Percentiles rank a stretch among this genome's conserved stretches.
Evolutionary conservation across 2,888 invertebrate species (phyloP).

Genomic region (Cephus sareptanus): DNA sequence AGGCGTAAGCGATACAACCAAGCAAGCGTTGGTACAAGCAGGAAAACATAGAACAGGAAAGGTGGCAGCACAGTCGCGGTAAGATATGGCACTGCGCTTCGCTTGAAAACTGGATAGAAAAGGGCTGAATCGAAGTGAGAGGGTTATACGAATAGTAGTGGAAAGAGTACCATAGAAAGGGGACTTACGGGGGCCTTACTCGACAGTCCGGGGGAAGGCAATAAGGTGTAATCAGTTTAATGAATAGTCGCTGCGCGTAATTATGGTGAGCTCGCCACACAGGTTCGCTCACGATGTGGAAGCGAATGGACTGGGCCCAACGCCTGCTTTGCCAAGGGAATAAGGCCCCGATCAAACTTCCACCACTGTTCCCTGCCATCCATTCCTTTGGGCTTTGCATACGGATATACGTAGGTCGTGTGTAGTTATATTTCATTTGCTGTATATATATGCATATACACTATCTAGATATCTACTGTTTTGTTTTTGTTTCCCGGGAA

Average conservation of each 20-base stretch:
- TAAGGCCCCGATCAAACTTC: background rate
- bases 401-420: background rate
- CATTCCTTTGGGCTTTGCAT: background rate
- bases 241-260: conserved; percentile 61
- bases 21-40: background rate
- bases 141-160: background rate
- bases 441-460: background rate
- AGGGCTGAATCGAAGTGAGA: background rate
- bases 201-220: conserved; percentile 21
- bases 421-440: background rate
- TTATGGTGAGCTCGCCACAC: conserved; percentile 50
- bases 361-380: background rate
- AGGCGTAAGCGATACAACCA: background rate
- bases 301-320: conserved; percentile 20
- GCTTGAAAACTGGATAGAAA: background rate
- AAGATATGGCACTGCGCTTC: background rate
- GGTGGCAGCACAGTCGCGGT: background rate
- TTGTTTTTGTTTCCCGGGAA: background rate
- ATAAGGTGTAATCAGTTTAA: conserved; percentile 63
- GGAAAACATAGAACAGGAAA: background rate
- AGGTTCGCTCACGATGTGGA: conserved; percentile 33
- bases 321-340: background rate
- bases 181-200: background rate
- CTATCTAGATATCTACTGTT: background rate
- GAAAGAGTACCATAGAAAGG: background rate